phyloP scores from a whole-genome alignment of 2,888 invertebrate genomes.

The Sepiola atlantica region DNA sequence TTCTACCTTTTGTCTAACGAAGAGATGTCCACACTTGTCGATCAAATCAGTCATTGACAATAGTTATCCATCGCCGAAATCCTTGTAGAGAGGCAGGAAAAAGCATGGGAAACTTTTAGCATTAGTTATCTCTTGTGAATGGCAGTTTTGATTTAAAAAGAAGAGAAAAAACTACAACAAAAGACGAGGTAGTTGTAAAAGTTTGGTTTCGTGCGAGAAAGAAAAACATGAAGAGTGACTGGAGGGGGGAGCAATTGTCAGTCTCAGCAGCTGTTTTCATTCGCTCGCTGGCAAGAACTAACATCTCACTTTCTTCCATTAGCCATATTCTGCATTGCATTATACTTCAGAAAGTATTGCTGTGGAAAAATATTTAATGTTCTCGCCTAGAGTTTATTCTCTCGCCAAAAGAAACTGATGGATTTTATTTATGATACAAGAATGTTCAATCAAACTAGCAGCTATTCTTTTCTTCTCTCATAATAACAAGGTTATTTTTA shows the following conservation, averaged over 20 bases:
- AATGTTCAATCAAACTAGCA: no score
- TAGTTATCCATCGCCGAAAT: neutral
- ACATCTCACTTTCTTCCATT: neutral
- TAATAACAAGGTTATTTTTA: no score
- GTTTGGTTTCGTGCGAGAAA: neutral
- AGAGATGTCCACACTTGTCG: neutral
- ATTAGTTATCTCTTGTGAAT: neutral
- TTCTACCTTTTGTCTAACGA: neutral
- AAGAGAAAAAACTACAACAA: neutral
- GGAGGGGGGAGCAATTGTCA: neutral
- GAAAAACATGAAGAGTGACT: neutral
- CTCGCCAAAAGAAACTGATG: no score
- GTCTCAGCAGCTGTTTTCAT: neutral
- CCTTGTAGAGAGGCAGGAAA: conserved; percentile 6
- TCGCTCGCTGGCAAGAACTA: neutral
- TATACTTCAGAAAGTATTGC: neutral
- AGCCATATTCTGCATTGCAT: neutral
- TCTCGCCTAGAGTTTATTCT: neutral
- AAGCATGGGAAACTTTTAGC: neutral
- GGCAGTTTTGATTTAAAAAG: neutral
- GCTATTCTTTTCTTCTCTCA: no score
- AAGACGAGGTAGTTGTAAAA: neutral
- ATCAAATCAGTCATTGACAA: neutral
- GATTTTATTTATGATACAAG: no score
- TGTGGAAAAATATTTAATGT: neutral